A percentile compares a stretch with the other conserved stretches of the same genome.
These are phyloP conservation scores for Crotalus helleri DNA, from an alignment of 2,113 vertebrate species.

Conservation along the genomic window DNA sequence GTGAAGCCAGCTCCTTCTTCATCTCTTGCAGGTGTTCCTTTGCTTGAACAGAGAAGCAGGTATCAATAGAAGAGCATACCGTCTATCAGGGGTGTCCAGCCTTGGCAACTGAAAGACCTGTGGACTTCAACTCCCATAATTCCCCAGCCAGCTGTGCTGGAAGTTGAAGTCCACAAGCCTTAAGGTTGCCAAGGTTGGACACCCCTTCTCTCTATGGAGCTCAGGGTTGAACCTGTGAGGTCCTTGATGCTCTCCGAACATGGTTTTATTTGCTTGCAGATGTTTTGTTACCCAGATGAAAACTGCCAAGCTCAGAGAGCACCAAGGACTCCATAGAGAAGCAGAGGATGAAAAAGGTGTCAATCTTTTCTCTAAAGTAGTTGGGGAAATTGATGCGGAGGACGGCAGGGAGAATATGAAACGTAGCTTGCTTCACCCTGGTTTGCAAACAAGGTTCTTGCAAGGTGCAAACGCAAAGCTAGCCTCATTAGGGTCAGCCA, in stretches of 20 bases:
- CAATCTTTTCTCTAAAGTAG: background rate
- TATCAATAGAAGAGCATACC: background rate
- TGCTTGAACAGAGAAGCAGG: conserved; percentile 22
- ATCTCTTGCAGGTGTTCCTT: conserved; percentile 54
- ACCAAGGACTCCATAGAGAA: background rate
- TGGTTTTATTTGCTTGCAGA: too few species aligned
- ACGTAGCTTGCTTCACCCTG: background rate
- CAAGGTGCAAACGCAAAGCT: background rate
- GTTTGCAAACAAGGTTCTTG: background rate
- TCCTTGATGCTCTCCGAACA: too few species aligned
- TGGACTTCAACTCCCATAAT: too few species aligned
- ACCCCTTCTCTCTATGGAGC: too few species aligned
- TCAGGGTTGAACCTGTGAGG: too few species aligned
- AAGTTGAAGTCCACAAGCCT: too few species aligned
- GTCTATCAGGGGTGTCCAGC: background rate
- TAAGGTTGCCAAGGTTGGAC: too few species aligned
- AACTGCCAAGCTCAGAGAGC: too few species aligned
- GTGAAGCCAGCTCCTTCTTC: conserved; percentile 54
- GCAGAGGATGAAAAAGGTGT: accelerated
- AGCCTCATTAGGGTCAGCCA: background rate
- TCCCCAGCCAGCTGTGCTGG: too few species aligned
- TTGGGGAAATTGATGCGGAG: background rate
- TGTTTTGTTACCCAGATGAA: too few species aligned
- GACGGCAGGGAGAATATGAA: background rate
- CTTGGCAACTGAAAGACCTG: background rate